phyloP scores from a whole-genome alignment of 2,797 vertebrate genomes.

The Sciurus vulgaris region DNA sequence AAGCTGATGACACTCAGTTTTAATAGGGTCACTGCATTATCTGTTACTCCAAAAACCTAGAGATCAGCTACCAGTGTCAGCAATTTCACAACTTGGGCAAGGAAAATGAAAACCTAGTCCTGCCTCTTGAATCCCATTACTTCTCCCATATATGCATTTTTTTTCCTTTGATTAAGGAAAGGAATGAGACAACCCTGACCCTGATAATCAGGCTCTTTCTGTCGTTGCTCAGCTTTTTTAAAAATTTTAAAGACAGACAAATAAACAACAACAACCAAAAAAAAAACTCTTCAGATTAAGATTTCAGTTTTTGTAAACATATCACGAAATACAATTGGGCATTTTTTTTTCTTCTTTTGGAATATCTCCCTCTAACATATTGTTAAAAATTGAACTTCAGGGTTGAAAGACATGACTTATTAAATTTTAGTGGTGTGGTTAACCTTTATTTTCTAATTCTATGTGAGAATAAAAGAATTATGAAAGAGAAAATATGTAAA shows the following conservation, averaged over 20 bases:
- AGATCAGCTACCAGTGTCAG: neutral
- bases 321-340: neutral
- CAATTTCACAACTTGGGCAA: neutral
- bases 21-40: neutral
- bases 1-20: neutral
- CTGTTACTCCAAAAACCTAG: neutral
- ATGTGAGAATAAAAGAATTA: neutral
- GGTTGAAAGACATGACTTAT: neutral
- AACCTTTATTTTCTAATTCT: neutral
- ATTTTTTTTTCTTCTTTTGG: neutral
- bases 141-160: neutral
- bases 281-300: neutral
- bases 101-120: neutral
- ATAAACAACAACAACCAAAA: no score
- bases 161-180: neutral
- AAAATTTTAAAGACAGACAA: no score
- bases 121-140: neutral
- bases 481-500: neutral
- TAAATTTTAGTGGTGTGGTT: neutral
- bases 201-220: neutral
- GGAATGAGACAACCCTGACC: neutral
- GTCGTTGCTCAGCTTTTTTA: neutral
- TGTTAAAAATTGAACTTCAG: neutral
- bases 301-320: conserved; percentile 25
- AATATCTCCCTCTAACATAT: conserved; percentile 14